Conservation (phyloP, 2,797 vertebrate species). For the Columba guinea region DNA sequence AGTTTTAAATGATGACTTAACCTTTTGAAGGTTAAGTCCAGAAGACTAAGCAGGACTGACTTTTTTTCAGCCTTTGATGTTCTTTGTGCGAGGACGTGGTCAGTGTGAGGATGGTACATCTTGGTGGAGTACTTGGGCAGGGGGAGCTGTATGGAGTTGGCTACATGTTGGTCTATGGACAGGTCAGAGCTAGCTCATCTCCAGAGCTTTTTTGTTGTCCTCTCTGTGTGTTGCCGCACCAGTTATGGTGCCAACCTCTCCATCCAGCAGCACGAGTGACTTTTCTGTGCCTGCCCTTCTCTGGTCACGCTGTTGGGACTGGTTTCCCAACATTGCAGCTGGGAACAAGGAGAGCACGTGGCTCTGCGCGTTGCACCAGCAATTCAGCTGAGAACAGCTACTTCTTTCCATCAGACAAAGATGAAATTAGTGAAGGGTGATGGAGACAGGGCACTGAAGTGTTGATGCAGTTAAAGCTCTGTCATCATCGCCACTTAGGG, state of each 20-base stretch:
- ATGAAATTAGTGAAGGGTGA: background rate
- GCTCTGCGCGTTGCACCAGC: background rate
- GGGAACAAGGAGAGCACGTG: background rate
- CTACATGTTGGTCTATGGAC: background rate
- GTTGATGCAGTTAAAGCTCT: background rate
- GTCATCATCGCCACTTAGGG: background rate
- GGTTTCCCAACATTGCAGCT: background rate
- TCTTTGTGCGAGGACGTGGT: background rate
- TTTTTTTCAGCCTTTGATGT: background rate
- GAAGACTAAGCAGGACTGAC: background rate
- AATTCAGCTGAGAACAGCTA: background rate
- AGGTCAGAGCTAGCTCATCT: background rate
- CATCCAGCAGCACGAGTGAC: background rate
- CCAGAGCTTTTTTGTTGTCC: background rate
- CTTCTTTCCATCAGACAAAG: background rate
- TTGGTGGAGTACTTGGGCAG: background rate
- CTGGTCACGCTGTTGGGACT: background rate
- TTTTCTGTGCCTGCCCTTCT: background rate
- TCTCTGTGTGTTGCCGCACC: background rate
- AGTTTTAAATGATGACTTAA: background rate
- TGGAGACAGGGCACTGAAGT: background rate
- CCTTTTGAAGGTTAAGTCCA: background rate
- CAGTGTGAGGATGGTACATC: fast-evolving
- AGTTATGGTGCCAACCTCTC: background rate
- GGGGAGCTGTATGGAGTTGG: background rate